A percentile compares a stretch with the other conserved stretches of the same genome.
phyloP scores from a whole-genome alignment of 2,888 invertebrate species.

The Colostygia pectinataria region DNA sequence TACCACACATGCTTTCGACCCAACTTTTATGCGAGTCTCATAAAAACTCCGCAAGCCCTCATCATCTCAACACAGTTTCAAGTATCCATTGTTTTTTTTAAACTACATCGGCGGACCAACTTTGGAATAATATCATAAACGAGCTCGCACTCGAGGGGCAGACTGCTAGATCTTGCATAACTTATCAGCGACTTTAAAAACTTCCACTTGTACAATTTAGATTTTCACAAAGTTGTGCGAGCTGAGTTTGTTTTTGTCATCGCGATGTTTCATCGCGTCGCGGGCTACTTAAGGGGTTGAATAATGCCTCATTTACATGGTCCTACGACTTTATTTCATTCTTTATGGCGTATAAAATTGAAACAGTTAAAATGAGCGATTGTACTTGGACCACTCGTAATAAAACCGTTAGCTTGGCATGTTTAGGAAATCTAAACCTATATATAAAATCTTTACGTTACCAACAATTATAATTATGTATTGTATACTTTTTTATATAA shows the following conservation, averaged over 20 bases:
- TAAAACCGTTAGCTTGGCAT: not conserved
- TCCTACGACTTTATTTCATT: constrained; percentile 15
- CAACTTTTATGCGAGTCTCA: constrained; percentile 9
- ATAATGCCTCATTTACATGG: constrained; percentile 20
- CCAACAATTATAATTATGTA: too few species aligned
- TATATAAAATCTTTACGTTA: too few species aligned
- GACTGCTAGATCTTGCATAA: constrained; percentile 37
- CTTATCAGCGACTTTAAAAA: constrained; percentile 34
- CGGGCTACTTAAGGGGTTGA: constrained; percentile 21
- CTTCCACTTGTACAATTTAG: constrained; percentile 32
- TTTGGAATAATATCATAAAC: constrained; percentile 39
- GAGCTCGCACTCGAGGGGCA: constrained; percentile 29
- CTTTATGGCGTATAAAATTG: constrained; percentile 12
- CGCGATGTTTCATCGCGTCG: constrained; percentile 17
- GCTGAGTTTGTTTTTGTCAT: constrained; percentile 31
- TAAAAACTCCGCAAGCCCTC: constrained; percentile 5
- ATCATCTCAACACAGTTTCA: constrained; percentile 15
- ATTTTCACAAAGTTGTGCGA: constrained; percentile 36
- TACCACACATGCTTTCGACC: not conserved
- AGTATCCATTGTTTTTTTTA: constrained; percentile 31
- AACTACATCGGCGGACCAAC: constrained; percentile 26
- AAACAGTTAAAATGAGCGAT: constrained; percentile 16
- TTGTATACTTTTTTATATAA: too few species aligned
- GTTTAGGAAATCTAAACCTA: too few species aligned
- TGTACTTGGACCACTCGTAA: not conserved